A percentile compares a stretch with the other conserved stretches of the same genome.
Evolutionary conservation across 2,797 vertebrate genomes (phyloP).

Genomic region (Dipus sagitta): DNA sequence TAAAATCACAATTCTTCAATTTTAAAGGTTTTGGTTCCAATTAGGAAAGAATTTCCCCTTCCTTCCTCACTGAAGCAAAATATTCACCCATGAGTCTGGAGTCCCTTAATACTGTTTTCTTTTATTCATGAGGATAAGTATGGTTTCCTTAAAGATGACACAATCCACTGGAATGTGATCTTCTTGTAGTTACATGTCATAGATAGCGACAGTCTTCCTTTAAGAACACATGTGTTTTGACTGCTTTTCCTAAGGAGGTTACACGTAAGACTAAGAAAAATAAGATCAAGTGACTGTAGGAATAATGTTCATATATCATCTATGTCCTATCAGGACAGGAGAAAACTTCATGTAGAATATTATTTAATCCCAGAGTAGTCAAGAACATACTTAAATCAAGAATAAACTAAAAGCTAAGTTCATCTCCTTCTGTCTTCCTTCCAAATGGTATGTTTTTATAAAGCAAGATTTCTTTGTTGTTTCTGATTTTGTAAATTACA

Average conservation of each 20-base stretch:
- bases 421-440: neutral
- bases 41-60: neutral
- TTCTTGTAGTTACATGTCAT: slow-evolving; percentile 12
- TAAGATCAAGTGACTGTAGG: slow-evolving; percentile 25
- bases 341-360: slow-evolving; percentile 2
- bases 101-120: slow-evolving; percentile 10
- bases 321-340: slow-evolving; percentile 37
- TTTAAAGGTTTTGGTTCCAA: slow-evolving; percentile 28
- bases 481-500: slow-evolving; percentile 48
- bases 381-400: slow-evolving; percentile 18
- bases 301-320: neutral
- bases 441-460: slow-evolving; percentile 35
- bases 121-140: slow-evolving; percentile 28
- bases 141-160: neutral
- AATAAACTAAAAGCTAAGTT: slow-evolving; percentile 63
- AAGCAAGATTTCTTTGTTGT: slow-evolving; percentile 57
- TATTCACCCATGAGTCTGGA: neutral
- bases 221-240: neutral
- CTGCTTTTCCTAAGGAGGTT: slow-evolving; percentile 8
- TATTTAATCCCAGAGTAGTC: neutral
- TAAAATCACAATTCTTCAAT: neutral
- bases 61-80: neutral
- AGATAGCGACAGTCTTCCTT: neutral
- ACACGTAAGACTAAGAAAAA: slow-evolving; percentile 52
- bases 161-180: neutral